Base-by-base conservation (phyloP, 37 sponge, comb jelly and placozoan species). In the Ianthella basta region DNA sequence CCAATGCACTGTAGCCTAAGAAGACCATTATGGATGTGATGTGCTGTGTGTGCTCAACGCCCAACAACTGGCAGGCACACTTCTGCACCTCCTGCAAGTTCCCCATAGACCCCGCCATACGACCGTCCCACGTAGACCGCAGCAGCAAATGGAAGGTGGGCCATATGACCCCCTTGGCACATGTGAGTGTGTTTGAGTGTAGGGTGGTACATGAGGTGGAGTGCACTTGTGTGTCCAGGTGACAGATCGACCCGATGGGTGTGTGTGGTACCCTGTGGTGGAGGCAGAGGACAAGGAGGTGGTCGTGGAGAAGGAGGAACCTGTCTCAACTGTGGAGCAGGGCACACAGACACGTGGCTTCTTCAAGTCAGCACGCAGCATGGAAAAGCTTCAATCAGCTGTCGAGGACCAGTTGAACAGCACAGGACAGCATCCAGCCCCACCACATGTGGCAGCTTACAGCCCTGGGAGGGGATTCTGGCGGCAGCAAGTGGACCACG, bases 381-480 rank as follows among this genome's bases (percentile, higher is more conserved):
- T 95, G 34, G 56, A 32, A 23, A 36, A 59, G 19, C 61, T 55
- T 15, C 84, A 84, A 55, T 59, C n/a, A 67, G 68, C 36, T 34
- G 50, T 5, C 25, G 25, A 75, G 53, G 14, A n/a, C 0, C 41
- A 75, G 80, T 32, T 4, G 32, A 5, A 18, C 27, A 39, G 23
- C 25, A 30, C 38, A 16, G 40, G 84, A 59, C 68, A 23, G 23
- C 20, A 1, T 1, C 39, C 32, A 41, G 55, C n/a, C 18, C 16
- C 36, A 15, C 66, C 60, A 34, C 61, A 85, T 21, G 75, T 89
- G 33, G 50, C 85, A 14, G 55, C 12, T 3, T 86, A 57, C 80
- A 94, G 95, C 66, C 95, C 95, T 24, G 95, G 95, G 10, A 85
- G 87, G 73, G 95, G 95, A n/a, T 81, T 85, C 24, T 95, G 95